Conservation (phyloP, 2,113 vertebrate genomes). For the Ondatra zibethicus region DNA sequence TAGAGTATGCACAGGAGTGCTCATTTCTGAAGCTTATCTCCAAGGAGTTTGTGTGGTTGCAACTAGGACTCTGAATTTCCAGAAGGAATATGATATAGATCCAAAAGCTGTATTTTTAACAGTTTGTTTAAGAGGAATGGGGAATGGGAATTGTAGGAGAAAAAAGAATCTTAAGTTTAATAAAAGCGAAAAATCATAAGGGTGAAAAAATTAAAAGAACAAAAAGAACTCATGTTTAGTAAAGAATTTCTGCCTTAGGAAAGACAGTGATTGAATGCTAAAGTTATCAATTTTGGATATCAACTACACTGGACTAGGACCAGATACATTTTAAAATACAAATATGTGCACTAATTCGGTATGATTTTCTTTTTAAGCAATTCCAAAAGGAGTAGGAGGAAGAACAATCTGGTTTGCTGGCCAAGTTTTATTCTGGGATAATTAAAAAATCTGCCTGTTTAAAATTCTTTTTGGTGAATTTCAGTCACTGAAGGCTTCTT, state of each 20-base stretch:
- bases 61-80: not conserved
- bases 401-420: slow-evolving; percentile 69
- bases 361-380: slow-evolving; percentile 58
- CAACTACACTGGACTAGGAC: slow-evolving; percentile 34
- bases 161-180: not conserved
- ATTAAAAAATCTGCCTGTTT: slow-evolving; percentile 70
- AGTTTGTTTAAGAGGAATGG: not conserved
- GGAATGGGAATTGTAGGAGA: not conserved
- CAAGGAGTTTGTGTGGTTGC: not conserved
- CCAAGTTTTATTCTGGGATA: slow-evolving; percentile 74
- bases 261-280: not conserved
- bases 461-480: slow-evolving; percentile 58
- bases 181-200: not conserved
- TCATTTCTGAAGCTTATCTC: not conserved
- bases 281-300: slow-evolving; percentile 66
- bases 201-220: not conserved
- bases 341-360: slow-evolving; percentile 56
- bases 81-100: not conserved
- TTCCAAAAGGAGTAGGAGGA: slow-evolving; percentile 76
- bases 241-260: not conserved
- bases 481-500: slow-evolving; percentile 21
- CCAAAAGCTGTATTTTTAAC: not conserved
- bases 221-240: not conserved
- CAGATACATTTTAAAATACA: slow-evolving; percentile 62
- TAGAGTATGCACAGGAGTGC: not conserved